phyloP scores from a whole-genome alignment of 2,888 invertebrate genomes.

The Erpobdella octoculata region DNA sequence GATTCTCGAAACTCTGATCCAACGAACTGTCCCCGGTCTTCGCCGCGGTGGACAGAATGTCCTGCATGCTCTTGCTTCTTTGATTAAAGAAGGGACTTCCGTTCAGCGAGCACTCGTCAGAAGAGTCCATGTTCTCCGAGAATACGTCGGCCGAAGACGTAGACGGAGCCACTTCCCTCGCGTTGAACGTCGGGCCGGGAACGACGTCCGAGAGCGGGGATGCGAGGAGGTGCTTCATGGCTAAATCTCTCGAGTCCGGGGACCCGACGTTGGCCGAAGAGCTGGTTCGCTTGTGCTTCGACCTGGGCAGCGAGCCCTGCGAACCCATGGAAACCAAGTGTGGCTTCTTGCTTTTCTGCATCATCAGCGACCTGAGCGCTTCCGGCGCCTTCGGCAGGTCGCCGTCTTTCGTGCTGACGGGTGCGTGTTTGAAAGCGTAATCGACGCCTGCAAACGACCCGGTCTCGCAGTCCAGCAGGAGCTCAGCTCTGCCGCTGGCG shows the following conservation, averaged over 20 bases:
- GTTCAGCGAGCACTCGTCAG: background rate
- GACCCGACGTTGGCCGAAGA: background rate
- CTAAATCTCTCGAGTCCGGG: background rate
- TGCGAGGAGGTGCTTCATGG: background rate
- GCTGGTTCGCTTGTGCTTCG: conserved; percentile 5
- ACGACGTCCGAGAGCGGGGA: background rate
- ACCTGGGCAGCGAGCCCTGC: background rate
- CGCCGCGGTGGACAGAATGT: conserved; percentile 20
- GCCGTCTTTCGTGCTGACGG: conserved; percentile 24
- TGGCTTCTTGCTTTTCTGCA: conserved; percentile 33
- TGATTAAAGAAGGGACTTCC: conserved; percentile 17
- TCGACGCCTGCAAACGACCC: conserved; percentile 31
- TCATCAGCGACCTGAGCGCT: conserved; percentile 28
- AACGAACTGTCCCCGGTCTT: conserved; percentile 7
- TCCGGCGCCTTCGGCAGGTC: conserved; percentile 33
- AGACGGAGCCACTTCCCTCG: background rate
- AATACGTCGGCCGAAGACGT: conserved; percentile 3
- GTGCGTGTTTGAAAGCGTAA: conserved; percentile 20
- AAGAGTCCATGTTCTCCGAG: conserved; percentile 12
- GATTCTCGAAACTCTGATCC: conserved; percentile 22
- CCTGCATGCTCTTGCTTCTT: conserved; percentile 30
- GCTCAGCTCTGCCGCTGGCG: conserved; percentile 25
- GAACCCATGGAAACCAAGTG: conserved; percentile 32
- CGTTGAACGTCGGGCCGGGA: background rate
- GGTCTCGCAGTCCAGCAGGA: conserved; percentile 30